Conservation (phyloP, 1,140 invertebrate species). For the Ips nitidus region DNA sequence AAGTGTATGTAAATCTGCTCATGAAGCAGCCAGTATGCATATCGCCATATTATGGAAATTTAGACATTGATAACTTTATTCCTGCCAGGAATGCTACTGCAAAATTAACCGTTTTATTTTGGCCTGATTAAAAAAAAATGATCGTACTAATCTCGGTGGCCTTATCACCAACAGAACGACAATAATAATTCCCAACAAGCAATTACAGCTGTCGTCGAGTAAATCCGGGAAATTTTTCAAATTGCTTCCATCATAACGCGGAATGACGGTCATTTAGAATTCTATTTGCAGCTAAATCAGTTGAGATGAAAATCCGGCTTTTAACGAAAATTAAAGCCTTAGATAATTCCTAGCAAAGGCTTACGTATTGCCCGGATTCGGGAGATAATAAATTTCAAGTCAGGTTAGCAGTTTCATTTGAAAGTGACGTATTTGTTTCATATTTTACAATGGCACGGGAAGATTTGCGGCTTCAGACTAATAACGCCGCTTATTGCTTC, state of each 20-base stretch:
- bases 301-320: conserved; percentile 14
- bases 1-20: conserved; percentile 33
- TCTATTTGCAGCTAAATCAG: not conserved
- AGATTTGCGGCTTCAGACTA: too few species aligned
- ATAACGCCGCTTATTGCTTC: too few species aligned
- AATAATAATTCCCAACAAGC: not conserved
- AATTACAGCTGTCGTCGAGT: not conserved
- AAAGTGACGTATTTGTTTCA: too few species aligned
- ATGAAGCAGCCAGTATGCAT: conserved; percentile 23
- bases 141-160: not conserved
- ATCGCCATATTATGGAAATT: conserved; percentile 32
- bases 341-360: conserved; percentile 12
- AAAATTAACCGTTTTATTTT: not conserved
- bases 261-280: conserved; percentile 1
- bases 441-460: too few species aligned
- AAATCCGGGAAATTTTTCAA: not conserved
- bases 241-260: not conserved
- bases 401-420: too few species aligned
- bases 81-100: conserved; percentile 1
- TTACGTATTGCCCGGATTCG: conserved; percentile 2
- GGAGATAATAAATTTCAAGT: conserved; percentile 7
- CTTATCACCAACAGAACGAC: not conserved
- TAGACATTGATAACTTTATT: conserved; percentile 22
- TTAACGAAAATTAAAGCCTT: conserved; percentile 12
- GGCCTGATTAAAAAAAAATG: not conserved